These are phyloP conservation scores for Stegana nigrithorax DNA, from an alignment of 2,888 invertebrate species.

Conservation along the genomic window DNA sequence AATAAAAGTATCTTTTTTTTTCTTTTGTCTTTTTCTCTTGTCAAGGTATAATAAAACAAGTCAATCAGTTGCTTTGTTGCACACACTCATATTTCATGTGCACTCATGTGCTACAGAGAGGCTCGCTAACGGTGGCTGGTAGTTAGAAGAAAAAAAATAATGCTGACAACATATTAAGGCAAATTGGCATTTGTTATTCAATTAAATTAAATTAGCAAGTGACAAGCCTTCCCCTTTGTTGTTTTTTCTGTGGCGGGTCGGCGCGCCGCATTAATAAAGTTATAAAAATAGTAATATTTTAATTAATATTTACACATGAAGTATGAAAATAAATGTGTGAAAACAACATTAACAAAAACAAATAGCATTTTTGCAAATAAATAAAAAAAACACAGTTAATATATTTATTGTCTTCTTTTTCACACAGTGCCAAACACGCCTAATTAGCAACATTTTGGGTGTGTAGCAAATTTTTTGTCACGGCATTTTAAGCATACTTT, in stretches of 20 bases:
- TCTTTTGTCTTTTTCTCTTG: too few species aligned
- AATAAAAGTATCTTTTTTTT: background rate
- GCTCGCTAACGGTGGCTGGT: too few species aligned
- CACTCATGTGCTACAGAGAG: too few species aligned
- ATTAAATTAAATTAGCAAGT: slow-evolving; percentile 36
- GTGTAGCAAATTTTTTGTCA: background rate
- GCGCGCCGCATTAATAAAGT: slow-evolving; percentile 4
- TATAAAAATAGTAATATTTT: background rate
- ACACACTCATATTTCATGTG: too few species aligned
- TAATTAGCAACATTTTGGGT: slow-evolving; percentile 4
- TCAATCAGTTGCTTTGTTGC: too few species aligned
- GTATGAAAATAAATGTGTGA: background rate
- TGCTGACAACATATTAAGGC: too few species aligned
- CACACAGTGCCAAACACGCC: background rate
- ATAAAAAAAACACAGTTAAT: background rate
- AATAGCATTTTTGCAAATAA: background rate
- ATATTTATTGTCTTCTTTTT: background rate
- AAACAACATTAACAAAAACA: too few species aligned
- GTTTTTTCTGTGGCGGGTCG: background rate
- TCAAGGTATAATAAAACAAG: too few species aligned
- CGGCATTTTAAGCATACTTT: too few species aligned
- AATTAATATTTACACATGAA: background rate
- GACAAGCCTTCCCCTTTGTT: slow-evolving; percentile 2
- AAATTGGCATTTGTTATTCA: slow-evolving; percentile 38
- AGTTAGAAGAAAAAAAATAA: too few species aligned